Evolutionary conservation across 1,140 invertebrate genomes (phyloP).

Genomic region (Drosophila persimilis): DNA sequence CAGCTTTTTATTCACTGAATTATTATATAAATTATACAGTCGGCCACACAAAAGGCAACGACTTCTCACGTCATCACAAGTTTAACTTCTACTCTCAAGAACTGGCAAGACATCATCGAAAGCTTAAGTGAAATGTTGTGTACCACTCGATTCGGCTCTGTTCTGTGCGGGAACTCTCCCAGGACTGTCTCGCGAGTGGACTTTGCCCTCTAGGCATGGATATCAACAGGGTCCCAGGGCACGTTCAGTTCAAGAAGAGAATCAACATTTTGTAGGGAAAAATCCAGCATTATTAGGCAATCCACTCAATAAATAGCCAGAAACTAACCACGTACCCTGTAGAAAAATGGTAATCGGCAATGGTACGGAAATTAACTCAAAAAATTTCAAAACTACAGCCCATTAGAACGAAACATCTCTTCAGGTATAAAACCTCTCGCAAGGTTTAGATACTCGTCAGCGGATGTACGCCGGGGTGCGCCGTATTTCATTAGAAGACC

Average conservation of each 20-base stretch:
- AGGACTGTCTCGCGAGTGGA: slow-evolving; percentile 10
- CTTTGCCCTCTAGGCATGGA: neutral
- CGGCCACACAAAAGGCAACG: slow-evolving; percentile 23
- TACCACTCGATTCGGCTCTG: neutral
- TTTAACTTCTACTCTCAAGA: neutral
- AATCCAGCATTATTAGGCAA: too few relatives aligned
- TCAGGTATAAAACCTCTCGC: too few relatives aligned
- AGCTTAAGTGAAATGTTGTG: slow-evolving; percentile 33
- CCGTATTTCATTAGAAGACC: too few relatives aligned
- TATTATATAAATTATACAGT: slow-evolving; percentile 70
- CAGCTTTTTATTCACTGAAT: slow-evolving; percentile 36
- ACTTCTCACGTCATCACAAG: slow-evolving; percentile 24
- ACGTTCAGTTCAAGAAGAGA: slow-evolving; percentile 6
- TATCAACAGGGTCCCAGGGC: slow-evolving; percentile 6
- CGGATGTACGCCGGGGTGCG: too few relatives aligned
- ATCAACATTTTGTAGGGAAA: too few relatives aligned
- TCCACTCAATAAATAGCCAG: too few relatives aligned
- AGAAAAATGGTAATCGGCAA: too few relatives aligned
- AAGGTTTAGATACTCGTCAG: too few relatives aligned
- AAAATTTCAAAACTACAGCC: too few relatives aligned
- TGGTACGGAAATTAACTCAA: too few relatives aligned
- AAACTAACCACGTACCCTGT: too few relatives aligned
- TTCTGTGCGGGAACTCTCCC: neutral
- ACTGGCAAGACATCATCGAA: slow-evolving; percentile 11
- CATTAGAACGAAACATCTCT: too few relatives aligned